Percentiles rank a stretch among this genome's conserved stretches.
phyloP scores from a whole-genome alignment of 2,888 invertebrate genomes.

The Trichopria drosophilae region DNA sequence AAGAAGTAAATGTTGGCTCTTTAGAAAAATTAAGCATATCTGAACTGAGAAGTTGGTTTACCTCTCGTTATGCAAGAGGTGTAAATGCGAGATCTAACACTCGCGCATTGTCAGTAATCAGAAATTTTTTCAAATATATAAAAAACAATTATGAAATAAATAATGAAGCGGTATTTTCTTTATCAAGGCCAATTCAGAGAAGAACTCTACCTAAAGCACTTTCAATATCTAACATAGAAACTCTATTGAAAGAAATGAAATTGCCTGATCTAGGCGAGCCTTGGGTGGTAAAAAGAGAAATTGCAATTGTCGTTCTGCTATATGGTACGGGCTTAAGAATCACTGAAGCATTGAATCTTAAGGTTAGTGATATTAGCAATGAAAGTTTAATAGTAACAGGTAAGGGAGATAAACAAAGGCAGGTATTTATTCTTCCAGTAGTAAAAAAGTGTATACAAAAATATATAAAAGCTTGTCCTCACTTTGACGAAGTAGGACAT shows the following conservation, averaged over 20 bases:
- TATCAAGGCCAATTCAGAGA: slow-evolving; percentile 14
- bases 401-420: slow-evolving; percentile 21
- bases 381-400: slow-evolving; percentile 19
- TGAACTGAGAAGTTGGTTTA: slow-evolving; percentile 22
- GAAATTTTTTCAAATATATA: slow-evolving; percentile 21
- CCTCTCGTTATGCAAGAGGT: slow-evolving; percentile 16
- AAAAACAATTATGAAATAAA: slow-evolving; percentile 16
- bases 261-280: slow-evolving; percentile 13
- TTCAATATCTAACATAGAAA: slow-evolving; percentile 17
- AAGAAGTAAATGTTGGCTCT: slow-evolving; percentile 20
- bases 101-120: slow-evolving; percentile 17
- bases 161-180: slow-evolving; percentile 16
- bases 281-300: slow-evolving; percentile 21
- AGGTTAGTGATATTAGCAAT: slow-evolving; percentile 17
- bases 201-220: slow-evolving; percentile 18
- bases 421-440: slow-evolving; percentile 9
- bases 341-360: slow-evolving; percentile 15
- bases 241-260: slow-evolving; percentile 18
- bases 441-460: slow-evolving; percentile 16
- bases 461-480: slow-evolving; percentile 17
- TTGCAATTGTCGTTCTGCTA: slow-evolving; percentile 15
- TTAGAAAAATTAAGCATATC: slow-evolving; percentile 16
- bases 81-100: slow-evolving; percentile 18
- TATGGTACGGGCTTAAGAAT: slow-evolving; percentile 22
- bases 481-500: slow-evolving; percentile 15